A percentile compares a stretch with the other conserved stretches of the same genome.
These are phyloP conservation scores for Gryon sp. DNA, from an alignment of 1,140 invertebrate genomes.

Conservation along the genomic window DNA sequence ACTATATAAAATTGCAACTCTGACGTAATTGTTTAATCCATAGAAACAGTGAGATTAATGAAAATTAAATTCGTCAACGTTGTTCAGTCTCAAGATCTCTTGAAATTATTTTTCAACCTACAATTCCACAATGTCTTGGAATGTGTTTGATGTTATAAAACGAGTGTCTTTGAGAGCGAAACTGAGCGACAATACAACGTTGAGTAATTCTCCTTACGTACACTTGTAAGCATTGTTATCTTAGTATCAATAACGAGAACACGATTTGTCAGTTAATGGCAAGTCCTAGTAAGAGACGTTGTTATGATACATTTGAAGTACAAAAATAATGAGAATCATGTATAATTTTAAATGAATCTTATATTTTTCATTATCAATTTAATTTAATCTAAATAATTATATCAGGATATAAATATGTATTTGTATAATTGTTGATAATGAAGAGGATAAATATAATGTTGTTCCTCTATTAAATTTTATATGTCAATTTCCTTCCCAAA, in stretches of 20 bases:
- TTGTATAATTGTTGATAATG: no score
- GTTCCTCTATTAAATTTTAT: no score
- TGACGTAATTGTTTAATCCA: no score
- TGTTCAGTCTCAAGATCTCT: not conserved
- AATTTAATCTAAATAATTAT: no score
- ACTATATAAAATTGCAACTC: constrained; percentile 12
- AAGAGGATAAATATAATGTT: no score
- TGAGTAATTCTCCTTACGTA: not conserved
- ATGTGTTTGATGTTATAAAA: not conserved
- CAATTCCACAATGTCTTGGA: not conserved
- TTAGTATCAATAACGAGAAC: constrained; percentile 25
- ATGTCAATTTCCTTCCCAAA: no score
- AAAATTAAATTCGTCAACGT: not conserved
- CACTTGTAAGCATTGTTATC: constrained; percentile 15
- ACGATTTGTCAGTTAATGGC: constrained; percentile 13
- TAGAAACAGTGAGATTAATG: not conserved
- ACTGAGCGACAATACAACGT: constrained; percentile 16
- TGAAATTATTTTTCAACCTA: not conserved
- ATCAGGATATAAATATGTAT: no score
- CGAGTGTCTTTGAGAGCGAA: constrained; percentile 5
- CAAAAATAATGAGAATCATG: constrained; percentile 36
- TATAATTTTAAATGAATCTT: no score
- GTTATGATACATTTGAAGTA: constrained; percentile 1
- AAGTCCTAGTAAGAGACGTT: constrained; percentile 6
- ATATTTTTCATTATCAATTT: no score